Percentiles rank a stretch among this genome's conserved stretches.
Evolutionary conservation across 92 coral and sea anemone genomes (phyloP).

Genomic region (Bergia sp.): DNA sequence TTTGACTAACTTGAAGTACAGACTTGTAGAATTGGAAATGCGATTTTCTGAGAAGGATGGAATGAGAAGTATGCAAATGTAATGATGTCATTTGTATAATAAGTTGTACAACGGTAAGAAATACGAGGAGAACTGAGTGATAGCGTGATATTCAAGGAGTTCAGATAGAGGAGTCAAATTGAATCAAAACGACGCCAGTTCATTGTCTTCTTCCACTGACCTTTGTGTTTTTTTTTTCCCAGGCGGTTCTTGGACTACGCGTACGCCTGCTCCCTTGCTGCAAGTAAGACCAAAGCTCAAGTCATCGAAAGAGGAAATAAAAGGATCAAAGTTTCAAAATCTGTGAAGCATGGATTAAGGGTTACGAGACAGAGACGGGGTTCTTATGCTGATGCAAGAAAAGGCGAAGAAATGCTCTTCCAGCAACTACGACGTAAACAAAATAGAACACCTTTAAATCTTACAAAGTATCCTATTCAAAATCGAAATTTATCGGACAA

Average conservation of each 20-base stretch:
- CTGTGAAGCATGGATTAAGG: constrained; percentile 64
- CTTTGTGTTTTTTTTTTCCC: constrained; percentile 15
- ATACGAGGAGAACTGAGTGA: no score
- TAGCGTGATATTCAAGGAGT: no score
- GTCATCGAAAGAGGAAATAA: neutral
- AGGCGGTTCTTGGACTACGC: constrained; percentile 74
- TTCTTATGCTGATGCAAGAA: neutral
- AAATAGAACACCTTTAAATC: neutral
- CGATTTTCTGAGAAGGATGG: no score
- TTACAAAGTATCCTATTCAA: neutral
- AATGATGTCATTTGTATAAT: neutral
- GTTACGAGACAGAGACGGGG: constrained; percentile 5
- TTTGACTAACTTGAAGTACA: no score
- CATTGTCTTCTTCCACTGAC: neutral
- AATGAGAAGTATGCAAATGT: neutral
- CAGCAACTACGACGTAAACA: neutral
- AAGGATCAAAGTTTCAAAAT: constrained; percentile 16
- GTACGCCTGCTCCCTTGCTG: constrained; percentile 63
- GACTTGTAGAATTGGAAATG: no score
- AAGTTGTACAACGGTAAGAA: no score
- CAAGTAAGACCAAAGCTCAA: constrained; percentile 6
- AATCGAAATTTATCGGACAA: neutral
- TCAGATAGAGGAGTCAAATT: no score
- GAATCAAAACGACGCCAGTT: no score
- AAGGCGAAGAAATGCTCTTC: neutral